Percentiles rank a stretch among this genome's conserved stretches.
Conservation (phyloP, 2,888 invertebrate genomes). For the Antheraea assamensis region DNA sequence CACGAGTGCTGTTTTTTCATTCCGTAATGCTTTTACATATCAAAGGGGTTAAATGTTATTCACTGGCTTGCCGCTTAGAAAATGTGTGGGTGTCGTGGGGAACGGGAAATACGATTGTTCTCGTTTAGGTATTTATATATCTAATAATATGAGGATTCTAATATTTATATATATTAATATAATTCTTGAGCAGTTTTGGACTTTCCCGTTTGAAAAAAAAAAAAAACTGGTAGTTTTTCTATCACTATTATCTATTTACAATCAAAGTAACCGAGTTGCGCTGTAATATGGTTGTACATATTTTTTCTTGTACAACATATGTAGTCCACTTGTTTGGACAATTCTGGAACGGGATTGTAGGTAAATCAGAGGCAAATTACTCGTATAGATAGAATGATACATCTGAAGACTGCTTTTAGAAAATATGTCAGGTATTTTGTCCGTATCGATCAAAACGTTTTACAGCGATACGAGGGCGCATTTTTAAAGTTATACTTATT, state of each 20-base stretch:
- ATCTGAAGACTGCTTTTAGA: neutral
- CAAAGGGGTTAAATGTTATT: conserved; percentile 82
- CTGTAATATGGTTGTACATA: neutral
- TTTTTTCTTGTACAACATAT: too few relatives aligned
- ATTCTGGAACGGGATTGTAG: neutral
- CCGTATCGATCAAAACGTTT: neutral
- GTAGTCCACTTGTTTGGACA: neutral
- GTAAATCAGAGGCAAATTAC: neutral
- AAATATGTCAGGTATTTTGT: neutral
- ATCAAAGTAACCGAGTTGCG: neutral
- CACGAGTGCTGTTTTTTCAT: conserved; percentile 83
- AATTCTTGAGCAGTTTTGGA: neutral
- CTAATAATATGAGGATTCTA: conserved; percentile 5
- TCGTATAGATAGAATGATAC: neutral
- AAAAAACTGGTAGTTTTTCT: too few relatives aligned
- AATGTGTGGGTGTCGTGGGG: conserved; percentile 76
- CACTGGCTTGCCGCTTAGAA: conserved; percentile 76
- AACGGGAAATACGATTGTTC: conserved; percentile 46
- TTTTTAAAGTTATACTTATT: too few relatives aligned
- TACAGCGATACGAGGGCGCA: neutral
- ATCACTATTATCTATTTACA: neutral
- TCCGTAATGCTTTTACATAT: conserved; percentile 83
- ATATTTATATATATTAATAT: neutral
- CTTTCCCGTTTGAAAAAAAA: too few relatives aligned
- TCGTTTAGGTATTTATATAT: conserved; percentile 15